Base-by-base conservation (phyloP, 2,888 invertebrate genomes). In the Nemapogon koenigi region DNA sequence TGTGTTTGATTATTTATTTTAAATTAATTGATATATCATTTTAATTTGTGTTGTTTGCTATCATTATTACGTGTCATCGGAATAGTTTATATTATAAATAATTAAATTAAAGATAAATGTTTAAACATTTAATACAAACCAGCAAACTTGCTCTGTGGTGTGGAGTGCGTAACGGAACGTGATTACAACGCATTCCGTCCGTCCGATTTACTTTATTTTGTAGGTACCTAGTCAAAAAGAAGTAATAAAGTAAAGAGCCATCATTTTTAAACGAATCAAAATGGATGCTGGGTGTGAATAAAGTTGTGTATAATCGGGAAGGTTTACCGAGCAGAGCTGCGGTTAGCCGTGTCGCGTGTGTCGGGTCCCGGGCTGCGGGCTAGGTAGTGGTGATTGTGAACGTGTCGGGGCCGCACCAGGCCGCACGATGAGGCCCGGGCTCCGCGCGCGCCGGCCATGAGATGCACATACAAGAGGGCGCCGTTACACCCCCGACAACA, bases 401-500 rank as follows among this genome's bases (percentile, higher is more conserved):
- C n/a, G n/a, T n/a, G n/a, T n/a, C n/a, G n/a, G n/a, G n/a, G n/a
- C n/a, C 60, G 63, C 65, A 70, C 67, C 78, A 62, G 62, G 15
- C 57, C 60, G 66, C 61, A 70, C 59, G 73, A 67, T 78, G 67
- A 67, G 68, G 64, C 68, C 59, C 64, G 62, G 69, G 64, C 63
- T 76, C 66, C 75, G 72, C 71, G n/a, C n/a, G n/a, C 67, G 68
- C 75, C 64, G 73, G 79, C 73, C 75, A 83, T 84, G 84, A 84
- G 73, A 84, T 84, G 84, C 84, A 82, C 82, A 83, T 83, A 82
- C 81, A 82, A 76, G 79, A 78, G 75, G 73, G 81, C 73, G 73
- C 78, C 59, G 81, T 80, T 78, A 81, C 80, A 83, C 84, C 83
- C 81, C 82, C 83, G 83, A 86, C 85, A 85, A 85, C 85, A 85